Evolutionary conservation across 1,140 invertebrate species (phyloP), one percentile per base, ranked within the genome.

Genomic region (Lepidurus couesii): DNA sequence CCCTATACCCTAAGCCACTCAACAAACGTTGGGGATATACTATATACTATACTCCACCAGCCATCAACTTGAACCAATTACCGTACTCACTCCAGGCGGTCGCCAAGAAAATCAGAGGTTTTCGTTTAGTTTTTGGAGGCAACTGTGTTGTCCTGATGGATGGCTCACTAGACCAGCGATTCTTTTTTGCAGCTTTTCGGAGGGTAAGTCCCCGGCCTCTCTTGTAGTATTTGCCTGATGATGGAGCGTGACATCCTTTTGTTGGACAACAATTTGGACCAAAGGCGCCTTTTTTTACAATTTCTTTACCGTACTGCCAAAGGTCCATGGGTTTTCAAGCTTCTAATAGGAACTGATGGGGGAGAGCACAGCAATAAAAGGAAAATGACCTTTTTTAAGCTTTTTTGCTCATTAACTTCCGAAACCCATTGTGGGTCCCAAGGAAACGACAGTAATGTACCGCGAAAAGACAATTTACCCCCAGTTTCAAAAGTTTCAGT

Each of bases 51-150:
- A 34, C 34, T 34, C 34, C 2, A 34, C 16, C 53, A 65, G 53
- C 53, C 53, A 21, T 65, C 53, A 65, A 65, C 53, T 65, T 65
- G 53, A 65, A 65, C 53, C 53, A 65, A 65, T 65, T 65, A 65
- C 53, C n/a, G 53, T 65, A n/a, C 21, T 65, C 53, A 13, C 53
- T 13, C n/a, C 53, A 65, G 53, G 53, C 8, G 53, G 53, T 65
- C 53, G 6, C 21, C 16, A 65, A 13, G 21, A 65, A 65, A 65
- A 65, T 65, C 53, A 65, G 9, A 65, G 45, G 16, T 1, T 13
- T 65, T 65, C 21, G 16, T 65, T 65, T 21, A 13, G 16, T 16
- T 65, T 65, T 65, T 16, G 2, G 34, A 34, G 34, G 34, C 34
- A 34, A 34, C 34, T 34, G 34, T 34, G 34, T 34, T 34, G 21